A percentile compares a stretch with the other conserved stretches of the same genome.
Evolutionary conservation across 1,140 invertebrate species (phyloP).

Genomic region (Agrypnia vestita): DNA sequence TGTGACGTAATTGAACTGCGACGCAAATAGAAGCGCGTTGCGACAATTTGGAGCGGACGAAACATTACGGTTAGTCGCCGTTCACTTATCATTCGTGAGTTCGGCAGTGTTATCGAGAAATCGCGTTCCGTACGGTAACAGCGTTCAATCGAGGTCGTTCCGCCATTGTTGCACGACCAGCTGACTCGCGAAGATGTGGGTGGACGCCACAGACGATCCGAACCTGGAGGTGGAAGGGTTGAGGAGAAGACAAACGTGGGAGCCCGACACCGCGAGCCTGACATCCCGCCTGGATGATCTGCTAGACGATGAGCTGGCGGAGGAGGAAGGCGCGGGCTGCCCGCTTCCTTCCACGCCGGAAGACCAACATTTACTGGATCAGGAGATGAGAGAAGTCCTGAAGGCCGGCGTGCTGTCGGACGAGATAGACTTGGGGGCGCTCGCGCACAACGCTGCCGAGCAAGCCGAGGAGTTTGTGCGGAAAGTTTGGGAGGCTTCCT

Average conservation of each 20-base stretch:
- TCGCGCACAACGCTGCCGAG: conserved; percentile 91
- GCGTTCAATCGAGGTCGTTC: conserved; percentile 27
- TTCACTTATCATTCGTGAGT: not conserved
- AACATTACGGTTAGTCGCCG: conserved; percentile 1
- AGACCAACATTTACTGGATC: conserved; percentile 86
- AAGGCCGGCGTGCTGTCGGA: conserved; percentile 87
- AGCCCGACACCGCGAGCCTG: conserved; percentile 74
- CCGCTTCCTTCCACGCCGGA: conserved; percentile 90
- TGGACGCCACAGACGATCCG: conserved; percentile 67
- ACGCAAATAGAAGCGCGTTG: conserved; percentile 42
- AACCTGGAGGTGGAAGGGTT: conserved; percentile 69
- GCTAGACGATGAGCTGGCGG: conserved; percentile 73
- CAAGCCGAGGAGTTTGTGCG: conserved; percentile 96
- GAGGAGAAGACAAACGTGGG: conserved; percentile 74
- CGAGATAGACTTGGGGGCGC: conserved; percentile 85
- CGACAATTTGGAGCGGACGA: conserved; percentile 7
- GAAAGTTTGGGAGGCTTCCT: conserved; percentile 94
- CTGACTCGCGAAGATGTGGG: conserved; percentile 63
- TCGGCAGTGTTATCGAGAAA: conserved; percentile 8
- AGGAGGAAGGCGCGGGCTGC: conserved; percentile 86
- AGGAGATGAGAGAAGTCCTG: conserved; percentile 88
- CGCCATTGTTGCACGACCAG: conserved; percentile 47
- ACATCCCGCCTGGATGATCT: conserved; percentile 68
- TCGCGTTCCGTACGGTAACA: conserved; percentile 25
- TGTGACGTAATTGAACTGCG: conserved; percentile 49